Evolutionary conservation across 2,113 vertebrate species (phyloP), one percentile per base, ranked within the genome.

Genomic region (Macquaria ambigua): DNA sequence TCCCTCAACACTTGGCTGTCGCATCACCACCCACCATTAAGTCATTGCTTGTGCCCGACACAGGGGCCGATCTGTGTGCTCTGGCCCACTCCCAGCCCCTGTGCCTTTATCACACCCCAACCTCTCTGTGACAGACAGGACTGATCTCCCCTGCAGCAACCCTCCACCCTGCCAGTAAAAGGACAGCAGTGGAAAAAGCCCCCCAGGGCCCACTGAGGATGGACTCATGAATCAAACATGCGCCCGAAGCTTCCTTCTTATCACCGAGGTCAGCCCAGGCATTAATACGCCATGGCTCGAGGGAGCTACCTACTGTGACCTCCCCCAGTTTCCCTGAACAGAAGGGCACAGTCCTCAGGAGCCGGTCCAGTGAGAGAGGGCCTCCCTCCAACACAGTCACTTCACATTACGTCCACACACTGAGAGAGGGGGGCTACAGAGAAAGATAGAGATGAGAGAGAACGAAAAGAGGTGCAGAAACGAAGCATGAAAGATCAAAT

Each of bases 141-240:
- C 92, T 94, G 94, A 94, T 92, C 90, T 89, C 87, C 91, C 93
- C 89, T 83, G 85, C 90, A 92, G 92, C 90, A 90, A 82, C 87
- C 88, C 87, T 93, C 88, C 89, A 91, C 88, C 87, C 86, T 85
- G 89, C 91, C 90, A 91, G 93, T 92, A 94, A 94, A 95, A 95
- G 93, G 92, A 95, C 93, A 93, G 93, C 89, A 86, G 86, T 93
- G 91, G 92, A 93, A 94, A 93, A 95, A 94, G 89, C 90, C 84
- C 94, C 93, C 89, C 81, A 89, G 92, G 93, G 92, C 72, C 92
- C 89, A 89, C 86, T 90, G 91, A 93, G 93, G 92, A 94, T 90
- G 90, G 93, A 92, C 94, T 95, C 94, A 96, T 95, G 95, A 96
- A 95, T 96, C 95, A 95, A 95, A 95, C 94, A 95, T 95, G 92